Evolutionary conservation across 2,888 invertebrate genomes (phyloP).

Genomic region (Iphiclides podalirius): DNA sequence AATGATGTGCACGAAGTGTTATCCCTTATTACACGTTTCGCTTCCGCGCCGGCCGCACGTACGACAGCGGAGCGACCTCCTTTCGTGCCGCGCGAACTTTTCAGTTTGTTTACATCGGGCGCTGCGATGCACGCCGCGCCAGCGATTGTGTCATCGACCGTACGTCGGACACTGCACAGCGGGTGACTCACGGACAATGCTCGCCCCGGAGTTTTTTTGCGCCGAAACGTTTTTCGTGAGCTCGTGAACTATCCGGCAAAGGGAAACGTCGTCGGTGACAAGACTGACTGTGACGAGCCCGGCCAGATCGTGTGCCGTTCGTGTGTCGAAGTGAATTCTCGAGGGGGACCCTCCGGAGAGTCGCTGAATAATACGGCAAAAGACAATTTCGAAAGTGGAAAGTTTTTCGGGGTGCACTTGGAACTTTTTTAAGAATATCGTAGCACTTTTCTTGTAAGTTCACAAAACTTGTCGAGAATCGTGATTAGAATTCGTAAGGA

Average conservation of each 20-base stretch:
- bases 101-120: conserved; percentile 73
- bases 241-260: conserved; percentile 55
- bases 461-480: no score
- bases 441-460: no score
- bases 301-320: conserved; percentile 42
- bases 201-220: conserved; percentile 52
- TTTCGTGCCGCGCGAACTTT: conserved; percentile 61
- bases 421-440: conserved; percentile 25
- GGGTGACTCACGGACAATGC: conserved; percentile 66
- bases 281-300: conserved; percentile 56
- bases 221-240: conserved; percentile 62
- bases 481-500: no score
- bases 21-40: conserved; percentile 77
- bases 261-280: conserved; percentile 51
- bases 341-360: conserved; percentile 28
- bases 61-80: conserved; percentile 67
- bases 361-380: neutral
- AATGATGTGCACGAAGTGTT: conserved; percentile 78
- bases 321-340: conserved; percentile 55
- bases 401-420: conserved; percentile 27
- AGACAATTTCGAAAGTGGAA: neutral
- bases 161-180: conserved; percentile 60
- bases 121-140: no score
- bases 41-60: conserved; percentile 72
- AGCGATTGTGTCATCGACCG: conserved; percentile 74